phyloP scores from a whole-genome alignment of 2,113 vertebrate species.

The Sula dactylatra region DNA sequence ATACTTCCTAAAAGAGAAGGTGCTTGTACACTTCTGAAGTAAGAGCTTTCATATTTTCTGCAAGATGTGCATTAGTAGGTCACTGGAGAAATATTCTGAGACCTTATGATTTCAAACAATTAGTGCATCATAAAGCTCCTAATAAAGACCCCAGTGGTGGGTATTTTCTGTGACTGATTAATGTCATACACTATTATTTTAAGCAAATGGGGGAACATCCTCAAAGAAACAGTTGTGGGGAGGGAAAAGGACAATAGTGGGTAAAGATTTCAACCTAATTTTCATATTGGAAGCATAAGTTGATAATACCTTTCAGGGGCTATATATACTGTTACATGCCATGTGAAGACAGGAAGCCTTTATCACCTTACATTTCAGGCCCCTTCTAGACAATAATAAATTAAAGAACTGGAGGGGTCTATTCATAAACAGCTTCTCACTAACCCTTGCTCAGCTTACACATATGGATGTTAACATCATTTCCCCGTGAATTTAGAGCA shows the following conservation, averaged over 20 bases:
- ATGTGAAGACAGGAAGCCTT: background rate
- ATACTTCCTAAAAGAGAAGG: background rate
- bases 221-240: background rate
- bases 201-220: background rate
- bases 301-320: background rate
- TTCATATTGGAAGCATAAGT: background rate
- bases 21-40: background rate
- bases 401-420: background rate
- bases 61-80: background rate
- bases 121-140: background rate
- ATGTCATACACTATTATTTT: background rate
- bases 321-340: background rate
- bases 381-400: background rate
- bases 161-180: background rate
- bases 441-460: background rate
- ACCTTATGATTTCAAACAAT: background rate
- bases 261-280: background rate
- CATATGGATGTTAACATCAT: background rate
- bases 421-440: background rate
- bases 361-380: background rate
- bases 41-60: background rate
- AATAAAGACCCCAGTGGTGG: background rate
- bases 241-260: background rate
- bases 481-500: background rate
- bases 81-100: background rate